A percentile compares a stretch with the other conserved stretches of the same genome.
Evolutionary conservation across 2,797 vertebrate species (phyloP).

Genomic region (Cetoscarus ocellatus): DNA sequence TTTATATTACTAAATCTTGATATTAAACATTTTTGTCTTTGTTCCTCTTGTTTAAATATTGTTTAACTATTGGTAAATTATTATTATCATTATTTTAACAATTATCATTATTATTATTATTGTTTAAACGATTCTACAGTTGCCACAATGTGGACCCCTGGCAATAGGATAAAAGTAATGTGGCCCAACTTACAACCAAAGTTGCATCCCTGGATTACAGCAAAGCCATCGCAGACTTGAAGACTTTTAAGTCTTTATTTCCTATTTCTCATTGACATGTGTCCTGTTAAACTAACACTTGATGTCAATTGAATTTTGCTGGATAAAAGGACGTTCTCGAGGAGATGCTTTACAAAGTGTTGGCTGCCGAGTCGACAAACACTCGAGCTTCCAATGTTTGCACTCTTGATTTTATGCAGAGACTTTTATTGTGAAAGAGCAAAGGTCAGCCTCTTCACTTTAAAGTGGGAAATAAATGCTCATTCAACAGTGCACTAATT

Average conservation of each 20-base stretch:
- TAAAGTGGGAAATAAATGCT: conserved; percentile 61
- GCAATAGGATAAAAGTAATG: no score
- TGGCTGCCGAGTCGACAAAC: conserved; percentile 57
- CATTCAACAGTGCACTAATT: conserved; percentile 57
- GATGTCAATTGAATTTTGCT: conserved; percentile 33
- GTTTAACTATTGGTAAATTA: no score
- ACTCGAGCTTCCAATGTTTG: conserved; percentile 52
- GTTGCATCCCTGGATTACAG: neutral
- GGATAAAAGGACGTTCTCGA: conserved; percentile 55
- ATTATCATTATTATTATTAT: no score
- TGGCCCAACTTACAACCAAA: no score
- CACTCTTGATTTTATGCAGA: conserved; percentile 54
- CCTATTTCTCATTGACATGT: conserved; percentile 63
- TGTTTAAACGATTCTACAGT: no score
- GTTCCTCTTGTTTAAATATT: no score
- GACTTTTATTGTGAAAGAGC: conserved; percentile 60
- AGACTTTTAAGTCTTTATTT: conserved; percentile 40
- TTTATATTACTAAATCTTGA: no score
- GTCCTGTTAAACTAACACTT: conserved; percentile 53
- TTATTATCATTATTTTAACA: no score
- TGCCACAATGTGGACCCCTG: no score
- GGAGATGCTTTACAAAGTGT: conserved; percentile 18
- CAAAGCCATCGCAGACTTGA: conserved; percentile 58
- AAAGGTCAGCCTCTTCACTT: conserved; percentile 65
- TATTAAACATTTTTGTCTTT: no score